Base-by-base conservation (phyloP, 2,888 invertebrate genomes). In the Drosophila sordidapex region DNA sequence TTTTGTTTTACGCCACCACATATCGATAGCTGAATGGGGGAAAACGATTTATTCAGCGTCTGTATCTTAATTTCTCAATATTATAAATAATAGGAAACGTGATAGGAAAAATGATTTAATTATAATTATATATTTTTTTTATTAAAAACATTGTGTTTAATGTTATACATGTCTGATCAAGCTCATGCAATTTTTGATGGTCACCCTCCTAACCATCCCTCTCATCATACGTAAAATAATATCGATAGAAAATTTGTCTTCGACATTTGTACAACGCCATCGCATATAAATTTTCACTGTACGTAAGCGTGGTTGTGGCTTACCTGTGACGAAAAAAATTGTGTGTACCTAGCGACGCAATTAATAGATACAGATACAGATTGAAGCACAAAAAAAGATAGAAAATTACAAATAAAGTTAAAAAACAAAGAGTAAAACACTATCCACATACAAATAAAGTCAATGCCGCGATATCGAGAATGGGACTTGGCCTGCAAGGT, bases 401-500 rank as follows among this genome's bases (percentile, higher is more conserved):
- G 2, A 73, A 43, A 64, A 27, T 52, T 49, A 25, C n/a, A 33
- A 43, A 43, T 38, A 43, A 36, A 71, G 40, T 48, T 33, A 48
- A 43, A 40, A 25, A 46, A 25, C 2, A 8, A 46, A 46, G 15
- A 46, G 15, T 33, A 38, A 43, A 54, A 7, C 15, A 36, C 10
- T 36, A 51, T 4, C 3, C 25, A 52, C 11, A 53, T 10, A 60
- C 40, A 65, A 11, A 69, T 59, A 59, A 35, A 66, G 5, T 56
- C 10, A 2, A 93, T 93, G 93, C 93, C 93, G 71, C 92, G 93
- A 18, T 93, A 93, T 87, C 95, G 96, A 71, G 97, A 97, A 93
- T 96, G 96, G 96, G 96, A 96, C 89, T 93, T 97, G 69, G 96
- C 96, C 58, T 97, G 97, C 92, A 98, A 98, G 93, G 97, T 98